Percentiles rank a stretch among this genome's conserved stretches.
Evolutionary conservation across 2,113 vertebrate species (phyloP).

Genomic region (Ammodytes marinus): DNA sequence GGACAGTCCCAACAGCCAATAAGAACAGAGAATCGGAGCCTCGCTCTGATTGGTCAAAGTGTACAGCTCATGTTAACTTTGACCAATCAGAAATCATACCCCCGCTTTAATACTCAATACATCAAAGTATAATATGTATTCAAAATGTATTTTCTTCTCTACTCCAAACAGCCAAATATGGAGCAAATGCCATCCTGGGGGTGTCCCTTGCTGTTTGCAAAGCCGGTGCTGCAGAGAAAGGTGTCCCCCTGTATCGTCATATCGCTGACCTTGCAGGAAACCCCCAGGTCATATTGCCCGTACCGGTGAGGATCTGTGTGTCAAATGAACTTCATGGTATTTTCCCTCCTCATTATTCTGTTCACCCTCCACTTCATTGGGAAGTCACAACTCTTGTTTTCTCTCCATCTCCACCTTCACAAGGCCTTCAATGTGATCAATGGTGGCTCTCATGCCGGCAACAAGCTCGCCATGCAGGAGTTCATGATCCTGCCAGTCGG

Average conservation of each 20-base stretch:
- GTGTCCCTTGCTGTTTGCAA: slow-evolving; percentile 97
- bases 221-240: slow-evolving; percentile 97
- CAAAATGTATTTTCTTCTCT: background rate
- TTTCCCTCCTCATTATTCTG: background rate
- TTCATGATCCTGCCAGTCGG: slow-evolving; percentile 98
- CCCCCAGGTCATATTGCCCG: slow-evolving; percentile 92
- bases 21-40: too few relatives aligned
- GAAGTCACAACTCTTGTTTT: background rate
- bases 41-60: too few relatives aligned
- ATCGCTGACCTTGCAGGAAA: slow-evolving; percentile 96
- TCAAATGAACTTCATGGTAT: background rate
- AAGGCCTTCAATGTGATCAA: slow-evolving; percentile 99
- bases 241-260: slow-evolving; percentile 94
- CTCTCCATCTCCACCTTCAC: background rate
- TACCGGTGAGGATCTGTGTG: slow-evolving; percentile 88
- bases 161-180: slow-evolving; percentile 89
- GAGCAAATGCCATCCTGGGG: slow-evolving; percentile 96
- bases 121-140: too few relatives aligned
- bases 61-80: too few relatives aligned
- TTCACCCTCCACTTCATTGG: background rate
- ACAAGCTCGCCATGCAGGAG: slow-evolving; percentile 98
- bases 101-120: too few relatives aligned
- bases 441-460: slow-evolving; percentile 97
- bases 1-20: too few relatives aligned
- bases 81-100: too few relatives aligned